phyloP scores from a whole-genome alignment of 1,140 invertebrate species.

The Eriocheir sinensis region DNA sequence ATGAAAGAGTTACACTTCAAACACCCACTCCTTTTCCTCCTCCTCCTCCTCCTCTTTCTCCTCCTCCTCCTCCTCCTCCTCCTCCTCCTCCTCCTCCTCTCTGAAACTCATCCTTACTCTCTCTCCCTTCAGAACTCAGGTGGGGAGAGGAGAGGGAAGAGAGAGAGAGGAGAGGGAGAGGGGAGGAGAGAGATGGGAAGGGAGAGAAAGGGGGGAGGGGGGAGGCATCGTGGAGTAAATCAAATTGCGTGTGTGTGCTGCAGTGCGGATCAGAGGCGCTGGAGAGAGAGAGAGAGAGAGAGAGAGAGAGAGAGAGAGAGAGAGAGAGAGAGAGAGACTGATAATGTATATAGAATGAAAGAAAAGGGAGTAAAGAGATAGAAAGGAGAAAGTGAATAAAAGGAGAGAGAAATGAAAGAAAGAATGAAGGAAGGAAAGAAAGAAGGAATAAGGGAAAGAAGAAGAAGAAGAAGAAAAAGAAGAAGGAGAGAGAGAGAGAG shows the following conservation, averaged over 20 bases:
- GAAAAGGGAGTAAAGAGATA: too few relatives aligned
- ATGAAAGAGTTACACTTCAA: too few relatives aligned
- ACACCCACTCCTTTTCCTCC: not conserved
- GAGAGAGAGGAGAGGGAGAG: not conserved
- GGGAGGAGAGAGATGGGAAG: not conserved
- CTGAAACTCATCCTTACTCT: too few relatives aligned
- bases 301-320: not conserved
- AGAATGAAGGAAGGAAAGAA: not conserved
- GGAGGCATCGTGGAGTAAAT: not conserved
- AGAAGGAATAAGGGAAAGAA: not conserved
- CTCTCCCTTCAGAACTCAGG: not conserved
- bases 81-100: not conserved
- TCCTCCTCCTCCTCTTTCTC: not conserved
- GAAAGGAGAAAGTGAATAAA: too few relatives aligned
- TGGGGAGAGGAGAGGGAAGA: not conserved
- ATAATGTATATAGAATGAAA: too few relatives aligned
- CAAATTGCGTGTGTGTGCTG: slow-evolving; percentile 3
- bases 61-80: not conserved
- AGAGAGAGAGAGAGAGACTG: too few relatives aligned
- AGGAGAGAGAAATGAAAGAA: too few relatives aligned
- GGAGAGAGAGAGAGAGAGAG: not conserved
- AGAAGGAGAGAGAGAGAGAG: too few relatives aligned
- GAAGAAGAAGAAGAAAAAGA: not conserved
- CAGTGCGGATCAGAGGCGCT: not conserved
- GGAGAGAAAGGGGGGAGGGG: not conserved